Evolutionary conservation across 2,797 vertebrate genomes (phyloP).

Genomic region (Lepidocolaptes lacrymiger): DNA sequence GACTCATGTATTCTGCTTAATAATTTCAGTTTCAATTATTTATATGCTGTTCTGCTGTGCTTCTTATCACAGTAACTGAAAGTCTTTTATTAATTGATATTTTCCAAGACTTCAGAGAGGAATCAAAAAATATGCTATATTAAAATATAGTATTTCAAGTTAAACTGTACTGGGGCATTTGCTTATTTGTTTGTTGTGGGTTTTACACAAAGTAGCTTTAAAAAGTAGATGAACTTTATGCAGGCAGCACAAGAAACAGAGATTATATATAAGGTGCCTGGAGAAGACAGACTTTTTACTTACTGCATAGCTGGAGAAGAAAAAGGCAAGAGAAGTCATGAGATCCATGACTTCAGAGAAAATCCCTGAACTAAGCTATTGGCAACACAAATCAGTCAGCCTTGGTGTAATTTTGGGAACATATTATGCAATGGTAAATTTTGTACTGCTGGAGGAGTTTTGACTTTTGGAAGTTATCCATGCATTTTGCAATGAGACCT

Average conservation of each 20-base stretch:
- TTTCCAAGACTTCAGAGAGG: background rate
- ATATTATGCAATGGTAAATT: background rate
- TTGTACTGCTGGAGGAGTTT: background rate
- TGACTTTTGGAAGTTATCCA: background rate
- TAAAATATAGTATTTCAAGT: background rate
- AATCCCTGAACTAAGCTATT: background rate
- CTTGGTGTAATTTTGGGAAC: background rate
- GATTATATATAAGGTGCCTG: background rate
- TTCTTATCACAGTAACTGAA: background rate
- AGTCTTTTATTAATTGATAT: background rate
- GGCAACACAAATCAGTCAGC: background rate
- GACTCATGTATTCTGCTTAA: background rate
- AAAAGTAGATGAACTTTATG: background rate
- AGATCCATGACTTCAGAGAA: background rate
- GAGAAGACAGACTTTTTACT: background rate
- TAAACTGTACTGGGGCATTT: accelerated
- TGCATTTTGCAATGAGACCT: background rate
- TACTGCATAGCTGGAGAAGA: background rate
- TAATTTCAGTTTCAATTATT: background rate
- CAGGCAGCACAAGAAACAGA: background rate
- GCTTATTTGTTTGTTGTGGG: accelerated
- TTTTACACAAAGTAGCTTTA: background rate
- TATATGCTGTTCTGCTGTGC: background rate
- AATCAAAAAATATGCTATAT: background rate
- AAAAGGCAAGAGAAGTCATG: background rate